These are phyloP conservation scores for Pseudochromis fuscus DNA, from an alignment of 2,797 vertebrate species.

Conservation along the genomic window DNA sequence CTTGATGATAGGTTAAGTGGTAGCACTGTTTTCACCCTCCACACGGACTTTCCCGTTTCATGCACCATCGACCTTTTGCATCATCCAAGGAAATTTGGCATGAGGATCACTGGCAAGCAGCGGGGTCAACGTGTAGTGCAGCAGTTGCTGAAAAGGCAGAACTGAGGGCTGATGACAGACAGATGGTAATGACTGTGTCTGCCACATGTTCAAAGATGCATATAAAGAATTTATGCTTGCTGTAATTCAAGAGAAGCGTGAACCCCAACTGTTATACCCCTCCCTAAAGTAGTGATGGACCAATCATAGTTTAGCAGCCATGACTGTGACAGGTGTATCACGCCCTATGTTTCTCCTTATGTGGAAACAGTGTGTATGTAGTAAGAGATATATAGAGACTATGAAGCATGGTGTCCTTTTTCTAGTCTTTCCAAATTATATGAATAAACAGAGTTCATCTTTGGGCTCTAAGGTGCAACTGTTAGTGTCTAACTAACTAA, in stretches of 20 bases:
- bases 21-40: constrained; percentile 19
- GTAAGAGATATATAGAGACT: not conserved
- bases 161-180: constrained; percentile 53
- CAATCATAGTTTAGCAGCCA: not conserved
- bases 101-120: constrained; percentile 38
- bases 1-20: constrained; percentile 4
- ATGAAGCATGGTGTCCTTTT: not conserved
- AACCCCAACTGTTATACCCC: too few species aligned
- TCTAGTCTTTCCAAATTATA: not conserved
- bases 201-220: constrained; percentile 43
- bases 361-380: not conserved
- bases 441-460: too few species aligned
- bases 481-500: too few species aligned
- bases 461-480: not conserved
- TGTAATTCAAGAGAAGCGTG: too few species aligned
- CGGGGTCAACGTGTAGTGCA: constrained; percentile 29
- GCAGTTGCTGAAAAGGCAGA: constrained; percentile 63
- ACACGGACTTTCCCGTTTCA: constrained; percentile 39
- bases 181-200: constrained; percentile 58
- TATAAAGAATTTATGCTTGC: constrained; percentile 60
- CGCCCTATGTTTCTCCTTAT: not conserved
- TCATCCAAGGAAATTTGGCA: constrained; percentile 51
- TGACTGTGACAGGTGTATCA: not conserved
- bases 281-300: not conserved
- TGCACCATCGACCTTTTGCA: constrained; percentile 47